Base-by-base conservation (phyloP, 2,888 invertebrate genomes). In the Phoenoteleia sp. region DNA sequence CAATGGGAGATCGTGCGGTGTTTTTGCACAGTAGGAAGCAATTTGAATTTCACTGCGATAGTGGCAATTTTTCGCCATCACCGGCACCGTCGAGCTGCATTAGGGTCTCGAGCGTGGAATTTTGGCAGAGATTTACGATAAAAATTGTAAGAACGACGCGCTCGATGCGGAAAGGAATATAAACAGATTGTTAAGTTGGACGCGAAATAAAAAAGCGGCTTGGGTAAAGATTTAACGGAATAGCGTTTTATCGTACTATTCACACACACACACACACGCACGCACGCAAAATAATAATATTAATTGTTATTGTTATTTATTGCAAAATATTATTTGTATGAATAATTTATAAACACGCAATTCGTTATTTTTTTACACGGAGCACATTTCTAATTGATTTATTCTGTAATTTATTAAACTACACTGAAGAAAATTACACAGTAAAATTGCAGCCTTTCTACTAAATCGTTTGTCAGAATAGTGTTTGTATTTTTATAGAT, bases 21-120 rank as follows among this genome's bases (percentile, higher is more conserved):
- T 74, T 83, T 83, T 83, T 66, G 42, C 72, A 74, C 77, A 45
- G 77, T 77, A 74, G 75, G 13, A 82, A 76, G 75, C 76, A 80
- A 82, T 82, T 81, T 86, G 72, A 83, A 83, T 81, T 83, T 86
- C 66, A 83, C 76, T 52, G 66, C 77, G 77, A 72, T 72, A 77
- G 72, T 52, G 60, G 79, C 79, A 74, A 79, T 84, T 84, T 79
- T 84, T 84, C 74, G 69, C 79, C 69, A 76, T 74, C 56, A 29
- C 56, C 62, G 49, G 42, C 54, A 64, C 25, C 66, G 56, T 64
- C 47, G 72, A 49, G 33, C 52, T 27, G 66, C 72, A 49, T 74
- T 80, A 72, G 58, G 58, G 56, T 66, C 39, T 66, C 66, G 36
- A 58, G 66, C 66, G 45, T 42, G 33, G 64, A 64, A 80, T 80